These are phyloP conservation scores for Amphipyra berbera DNA, from an alignment of 2,888 invertebrate species.

Conservation along the genomic window DNA sequence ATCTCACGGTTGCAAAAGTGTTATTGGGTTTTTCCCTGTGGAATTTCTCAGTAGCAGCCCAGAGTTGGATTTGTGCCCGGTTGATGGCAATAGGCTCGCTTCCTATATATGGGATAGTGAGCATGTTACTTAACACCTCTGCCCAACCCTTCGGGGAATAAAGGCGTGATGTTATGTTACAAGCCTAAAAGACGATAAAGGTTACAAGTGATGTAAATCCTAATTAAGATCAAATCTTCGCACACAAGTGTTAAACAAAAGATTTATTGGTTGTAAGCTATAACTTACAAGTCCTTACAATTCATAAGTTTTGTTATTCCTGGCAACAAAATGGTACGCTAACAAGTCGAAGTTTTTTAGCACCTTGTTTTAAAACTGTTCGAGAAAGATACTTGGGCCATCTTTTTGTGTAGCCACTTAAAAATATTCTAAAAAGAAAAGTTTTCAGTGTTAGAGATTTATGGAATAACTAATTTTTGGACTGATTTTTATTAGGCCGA, in stretches of 20 bases:
- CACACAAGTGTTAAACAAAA: conserved; percentile 4
- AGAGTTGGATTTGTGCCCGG: no score
- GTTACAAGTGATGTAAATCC: not conserved
- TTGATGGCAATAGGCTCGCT: no score
- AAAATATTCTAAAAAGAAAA: not conserved
- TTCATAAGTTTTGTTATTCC: conserved; percentile 8
- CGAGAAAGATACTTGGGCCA: conserved; percentile 1
- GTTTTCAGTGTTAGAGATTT: not conserved
- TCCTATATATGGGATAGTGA: no score
- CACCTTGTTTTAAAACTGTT: conserved; percentile 12
- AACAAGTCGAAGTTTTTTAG: conserved; percentile 9
- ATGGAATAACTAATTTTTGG: no score
- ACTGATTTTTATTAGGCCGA: no score
- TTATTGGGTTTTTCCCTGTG: no score
- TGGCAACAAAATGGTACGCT: not conserved
- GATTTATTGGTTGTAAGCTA: conserved; percentile 11
- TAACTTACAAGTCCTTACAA: conserved; percentile 9
- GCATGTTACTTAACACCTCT: no score
- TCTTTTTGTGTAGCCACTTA: conserved; percentile 9
- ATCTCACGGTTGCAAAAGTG: no score
- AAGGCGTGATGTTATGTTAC: no score
- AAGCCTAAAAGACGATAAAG: no score
- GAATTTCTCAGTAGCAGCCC: no score
- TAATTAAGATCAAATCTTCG: conserved; percentile 3
- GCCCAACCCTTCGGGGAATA: no score